phyloP scores from a whole-genome alignment of 2,113 vertebrate genomes.

The Mirza zaza region DNA sequence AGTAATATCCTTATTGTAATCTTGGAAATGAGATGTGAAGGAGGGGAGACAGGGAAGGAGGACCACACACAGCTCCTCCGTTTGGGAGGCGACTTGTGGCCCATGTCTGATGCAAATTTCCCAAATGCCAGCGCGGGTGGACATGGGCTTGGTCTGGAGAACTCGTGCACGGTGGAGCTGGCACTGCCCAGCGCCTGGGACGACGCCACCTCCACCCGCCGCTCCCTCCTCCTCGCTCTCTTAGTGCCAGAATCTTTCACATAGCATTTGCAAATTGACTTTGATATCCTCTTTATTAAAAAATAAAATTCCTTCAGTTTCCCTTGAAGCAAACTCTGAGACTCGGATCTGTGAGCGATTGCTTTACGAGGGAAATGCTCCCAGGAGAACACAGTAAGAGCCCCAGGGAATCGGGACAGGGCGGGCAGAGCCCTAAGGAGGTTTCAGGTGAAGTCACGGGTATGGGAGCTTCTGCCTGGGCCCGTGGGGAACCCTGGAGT shows the following conservation, averaged over 20 bases:
- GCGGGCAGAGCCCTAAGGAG: too few relatives aligned
- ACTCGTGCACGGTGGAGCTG: accelerated
- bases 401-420: too few relatives aligned
- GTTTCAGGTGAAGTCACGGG: accelerated
- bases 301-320: neutral
- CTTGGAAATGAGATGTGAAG: neutral
- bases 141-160: accelerated
- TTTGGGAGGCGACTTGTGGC: neutral
- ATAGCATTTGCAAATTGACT: neutral
- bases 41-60: too few relatives aligned
- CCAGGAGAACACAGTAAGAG: neutral
- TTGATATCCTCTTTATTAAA: neutral
- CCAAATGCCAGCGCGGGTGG: accelerated
- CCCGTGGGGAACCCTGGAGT: accelerated
- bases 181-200: accelerated
- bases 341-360: too few relatives aligned
- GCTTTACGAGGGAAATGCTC: neutral
- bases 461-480: neutral
- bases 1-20: conserved; percentile 25
- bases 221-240: accelerated
- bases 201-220: too few relatives aligned
- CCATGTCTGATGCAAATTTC: neutral
- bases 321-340: neutral
- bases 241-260: accelerated
- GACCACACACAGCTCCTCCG: accelerated